Evolutionary conservation across 2,113 vertebrate genomes (phyloP), one percentile per base, ranked within the genome.

Genomic region (Morone saxatilis): DNA sequence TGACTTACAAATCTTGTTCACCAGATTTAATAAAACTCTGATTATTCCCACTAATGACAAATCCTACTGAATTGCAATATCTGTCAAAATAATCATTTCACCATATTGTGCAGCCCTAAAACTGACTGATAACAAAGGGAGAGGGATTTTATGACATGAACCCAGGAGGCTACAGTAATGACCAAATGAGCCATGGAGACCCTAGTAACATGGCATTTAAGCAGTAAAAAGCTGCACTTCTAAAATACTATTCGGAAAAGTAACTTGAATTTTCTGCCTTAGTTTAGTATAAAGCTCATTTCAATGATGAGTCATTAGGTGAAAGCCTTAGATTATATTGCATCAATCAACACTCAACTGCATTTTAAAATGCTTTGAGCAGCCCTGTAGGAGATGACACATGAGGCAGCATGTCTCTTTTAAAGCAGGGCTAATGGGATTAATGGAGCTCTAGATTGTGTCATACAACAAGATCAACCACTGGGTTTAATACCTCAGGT

Each of bases 391-490:
- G 62, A 74, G 13, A 57, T 63, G 25, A 71, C 63, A 43, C 22
- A 78, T 0, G 5, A 47, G 54, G 14, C 17, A 22, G 38, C n/a
- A 20, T 50, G 6, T 57, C 20, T 75, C 51, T 76, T 45, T 79
- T 69, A 76, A 67, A 56, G 65, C 25, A 45, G 40, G 1, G 12
- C 38, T 86, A 54, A 83, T 73, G 48, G 47, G 76, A 78, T 79
- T 80, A 68, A 68, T 68, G 57, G 43, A 63, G 56, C 43, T 62
- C 14, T 50, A 81, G 31, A 69, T 7, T 43, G 22, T 51, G 59
- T 36, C n/a, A 57, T 8, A 36, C 48, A 68, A 48, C 40, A n/a
- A 60, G 7, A 75, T 65, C 51, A n/a, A 31, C 47, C 22, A 13
- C 48, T 41, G 59, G 51, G 36, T 71, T 75, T 60, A 50, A 65